A percentile compares a stretch with the other conserved stretches of the same genome.
phyloP scores from a whole-genome alignment of 2,113 vertebrate genomes.

The Megaceryle torquata region DNA sequence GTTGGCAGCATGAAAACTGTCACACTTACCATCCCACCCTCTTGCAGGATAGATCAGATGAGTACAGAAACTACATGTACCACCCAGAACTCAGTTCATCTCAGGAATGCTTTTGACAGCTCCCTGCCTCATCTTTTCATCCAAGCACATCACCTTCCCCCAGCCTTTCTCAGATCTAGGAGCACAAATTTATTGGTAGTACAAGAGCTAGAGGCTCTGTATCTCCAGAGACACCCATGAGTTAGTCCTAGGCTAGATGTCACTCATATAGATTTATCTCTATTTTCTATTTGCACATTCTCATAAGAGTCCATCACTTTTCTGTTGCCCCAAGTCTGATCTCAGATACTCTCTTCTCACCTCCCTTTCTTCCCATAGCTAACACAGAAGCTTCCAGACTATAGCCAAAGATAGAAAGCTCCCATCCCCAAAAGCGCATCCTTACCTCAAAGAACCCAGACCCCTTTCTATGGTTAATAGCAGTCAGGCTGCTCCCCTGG shows the following conservation, averaged over 20 bases:
- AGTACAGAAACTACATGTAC: background rate
- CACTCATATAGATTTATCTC: background rate
- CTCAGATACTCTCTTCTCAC: background rate
- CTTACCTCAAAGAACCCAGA: background rate
- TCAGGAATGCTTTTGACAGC: background rate
- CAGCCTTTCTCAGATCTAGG: background rate
- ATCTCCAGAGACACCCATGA: background rate
- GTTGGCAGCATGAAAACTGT: background rate
- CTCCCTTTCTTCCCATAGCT: background rate
- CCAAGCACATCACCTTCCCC: background rate
- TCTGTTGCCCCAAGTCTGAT: background rate
- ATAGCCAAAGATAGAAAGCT: background rate
- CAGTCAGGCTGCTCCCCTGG: background rate
- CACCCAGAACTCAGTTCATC: background rate
- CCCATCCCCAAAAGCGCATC: background rate
- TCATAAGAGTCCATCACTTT: background rate
- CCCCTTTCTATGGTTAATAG: rapidly evolving
- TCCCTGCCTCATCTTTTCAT: background rate
- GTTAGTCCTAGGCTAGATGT: background rate
- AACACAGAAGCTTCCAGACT: background rate
- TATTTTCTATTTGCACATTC: background rate
- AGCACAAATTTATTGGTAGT: background rate
- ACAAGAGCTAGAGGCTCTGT: background rate
- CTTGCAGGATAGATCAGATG: background rate
- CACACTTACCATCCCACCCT: background rate